These are phyloP conservation scores for Sakesphorus luctuosus DNA, from an alignment of 2,113 vertebrate genomes.

Conservation along the genomic window DNA sequence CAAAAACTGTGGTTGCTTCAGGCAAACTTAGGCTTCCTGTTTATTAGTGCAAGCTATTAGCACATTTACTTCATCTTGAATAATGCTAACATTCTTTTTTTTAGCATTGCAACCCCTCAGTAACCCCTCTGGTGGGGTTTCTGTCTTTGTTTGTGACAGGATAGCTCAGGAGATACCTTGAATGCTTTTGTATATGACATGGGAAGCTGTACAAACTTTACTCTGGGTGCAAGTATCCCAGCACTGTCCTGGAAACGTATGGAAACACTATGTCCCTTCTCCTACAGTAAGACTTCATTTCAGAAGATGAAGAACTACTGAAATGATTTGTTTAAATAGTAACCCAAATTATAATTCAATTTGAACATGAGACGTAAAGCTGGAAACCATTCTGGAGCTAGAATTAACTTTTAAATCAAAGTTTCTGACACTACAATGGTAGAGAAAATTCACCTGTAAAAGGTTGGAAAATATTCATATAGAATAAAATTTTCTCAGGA, in stretches of 20 bases:
- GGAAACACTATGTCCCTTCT: background rate
- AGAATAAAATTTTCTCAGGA: background rate
- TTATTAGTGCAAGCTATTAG: constrained; percentile 2
- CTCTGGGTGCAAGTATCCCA: background rate
- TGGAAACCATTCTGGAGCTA: background rate
- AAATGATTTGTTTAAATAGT: background rate
- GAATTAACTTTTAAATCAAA: background rate
- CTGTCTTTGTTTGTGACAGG: background rate
- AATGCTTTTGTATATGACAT: background rate
- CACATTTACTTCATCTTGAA: background rate
- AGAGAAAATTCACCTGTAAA: background rate
- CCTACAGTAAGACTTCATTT: background rate
- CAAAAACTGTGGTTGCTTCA: background rate
- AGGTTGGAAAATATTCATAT: background rate
- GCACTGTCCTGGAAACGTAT: background rate
- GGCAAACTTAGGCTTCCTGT: background rate
- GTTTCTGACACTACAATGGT: background rate
- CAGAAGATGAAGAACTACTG: background rate
- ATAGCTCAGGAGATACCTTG: background rate
- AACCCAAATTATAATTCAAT: background rate
- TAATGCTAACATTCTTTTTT: background rate
- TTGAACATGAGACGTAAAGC: background rate
- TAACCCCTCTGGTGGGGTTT: background rate
- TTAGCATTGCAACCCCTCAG: background rate
- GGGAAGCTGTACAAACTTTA: background rate